phyloP scores from a whole-genome alignment of 2,888 invertebrate genomes.

The Phaonia tiefii region DNA sequence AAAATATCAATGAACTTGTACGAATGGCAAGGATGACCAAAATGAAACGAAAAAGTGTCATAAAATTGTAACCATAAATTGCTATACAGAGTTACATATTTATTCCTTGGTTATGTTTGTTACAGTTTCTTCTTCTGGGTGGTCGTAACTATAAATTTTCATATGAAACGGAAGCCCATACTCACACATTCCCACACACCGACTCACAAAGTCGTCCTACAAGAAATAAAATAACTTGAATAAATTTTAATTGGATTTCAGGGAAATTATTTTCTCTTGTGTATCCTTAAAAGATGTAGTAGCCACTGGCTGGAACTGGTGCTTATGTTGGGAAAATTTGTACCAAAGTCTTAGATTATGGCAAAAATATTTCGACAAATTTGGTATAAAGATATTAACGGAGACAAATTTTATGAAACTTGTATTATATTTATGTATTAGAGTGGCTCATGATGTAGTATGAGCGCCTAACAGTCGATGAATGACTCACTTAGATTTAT shows the following conservation, averaged over 20 bases:
- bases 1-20: too few relatives aligned
- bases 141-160: constrained; percentile 62
- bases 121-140: constrained; percentile 37
- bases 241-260: constrained; percentile 65
- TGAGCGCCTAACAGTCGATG: too few relatives aligned
- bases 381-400: constrained; percentile 49
- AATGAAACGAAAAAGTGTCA: constrained; percentile 73
- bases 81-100: constrained; percentile 47
- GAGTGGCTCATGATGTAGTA: too few relatives aligned
- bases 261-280: constrained; percentile 47
- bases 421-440: background rate
- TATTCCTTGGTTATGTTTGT: constrained; percentile 44
- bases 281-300: background rate
- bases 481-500: too few relatives aligned
- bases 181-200: background rate
- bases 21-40: background rate
- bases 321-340: constrained; percentile 22
- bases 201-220: background rate
- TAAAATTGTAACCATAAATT: constrained; percentile 77
- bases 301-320: constrained; percentile 38
- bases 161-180: constrained; percentile 39
- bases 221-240: constrained; percentile 50
- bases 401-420: constrained; percentile 36
- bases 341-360: constrained; percentile 26
- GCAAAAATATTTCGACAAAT: constrained; percentile 55